Base-by-base conservation (phyloP, 2,797 vertebrate species). In the Odontamblyopus rebecca region DNA sequence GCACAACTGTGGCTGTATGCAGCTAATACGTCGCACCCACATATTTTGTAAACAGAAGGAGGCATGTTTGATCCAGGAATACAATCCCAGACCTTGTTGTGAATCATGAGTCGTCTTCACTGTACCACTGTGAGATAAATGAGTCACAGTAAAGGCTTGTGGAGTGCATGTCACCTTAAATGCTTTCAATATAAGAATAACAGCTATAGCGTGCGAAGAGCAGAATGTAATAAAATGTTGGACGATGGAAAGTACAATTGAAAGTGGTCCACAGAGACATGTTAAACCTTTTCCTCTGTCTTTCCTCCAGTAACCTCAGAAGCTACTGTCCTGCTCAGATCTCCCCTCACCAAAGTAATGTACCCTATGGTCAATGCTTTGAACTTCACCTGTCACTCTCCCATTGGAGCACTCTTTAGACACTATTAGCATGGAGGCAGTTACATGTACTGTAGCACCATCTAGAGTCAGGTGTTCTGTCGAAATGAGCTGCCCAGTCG, bases 211-310 rank as follows among this genome's bases (percentile, higher is more conserved):
- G 23, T 35, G 67, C 30, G 23, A n/a, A 35, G n/a, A 48, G 53
- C 4, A 73, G 71, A 61, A 27, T 61, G 59, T 65, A 38, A 66
- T 60, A 67, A 64, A 68, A 57, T 77, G 53, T 75, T 41, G 48
- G 64, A 65, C 75, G 59, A 73, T 30, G 77, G 75, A 86, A 70
- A 69, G 6, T 69, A 61, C 59, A 67, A 69, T 73, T 69, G n/a
- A 81, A 84, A 86, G 56, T 75, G 64, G 68, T 35, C 81, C 64
- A 18, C 26, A 4, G 76, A 82, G 86, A 79, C 69, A 67, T 35
- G 67, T 78, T 74, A 80, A 77, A 65, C 29, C 67, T 29, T 68
- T 85, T 88, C 71, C 75, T 65, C 54, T 86, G 80, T 80, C 68
- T 70, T 86, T 62, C 81, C 56, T 54, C 81, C 19, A 53, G 63